Evolutionary conservation across 2,797 vertebrate species (phyloP).

Genomic region (Lycodopsis pacificus): DNA sequence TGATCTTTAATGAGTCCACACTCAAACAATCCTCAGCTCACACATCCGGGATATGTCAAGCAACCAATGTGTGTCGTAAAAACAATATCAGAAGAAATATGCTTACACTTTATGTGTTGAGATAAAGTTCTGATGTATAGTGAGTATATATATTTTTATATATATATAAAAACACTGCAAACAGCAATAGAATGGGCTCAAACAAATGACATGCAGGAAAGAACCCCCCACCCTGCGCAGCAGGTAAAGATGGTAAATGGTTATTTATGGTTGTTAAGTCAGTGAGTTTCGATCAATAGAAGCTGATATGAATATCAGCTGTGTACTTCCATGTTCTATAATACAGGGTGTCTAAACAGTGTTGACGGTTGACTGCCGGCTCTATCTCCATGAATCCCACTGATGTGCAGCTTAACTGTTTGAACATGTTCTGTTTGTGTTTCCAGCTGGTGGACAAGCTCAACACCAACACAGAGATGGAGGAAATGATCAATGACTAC

Average conservation of each 20-base stretch:
- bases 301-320: background rate
- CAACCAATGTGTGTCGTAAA: background rate
- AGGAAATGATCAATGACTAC: constrained; percentile 92
- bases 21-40: background rate
- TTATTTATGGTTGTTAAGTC: background rate
- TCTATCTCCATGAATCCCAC: background rate
- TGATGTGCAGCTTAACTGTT: background rate
- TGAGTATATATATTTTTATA: background rate
- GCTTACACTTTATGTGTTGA: background rate
- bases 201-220: background rate
- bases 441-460: constrained; percentile 94
- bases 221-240: background rate
- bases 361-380: background rate
- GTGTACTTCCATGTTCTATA: background rate
- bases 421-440: constrained; percentile 48
- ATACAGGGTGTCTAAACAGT: background rate
- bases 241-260: background rate
- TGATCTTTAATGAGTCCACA: background rate
- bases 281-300: background rate
- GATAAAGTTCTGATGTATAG: background rate
- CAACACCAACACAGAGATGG: constrained; percentile 94
- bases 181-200: background rate
- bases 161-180: background rate
- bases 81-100: background rate
- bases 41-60: background rate